A percentile compares a stretch with the other conserved stretches of the same genome.
phyloP scores from a whole-genome alignment of 1,140 invertebrate species.

The Heliconius melpomene region DNA sequence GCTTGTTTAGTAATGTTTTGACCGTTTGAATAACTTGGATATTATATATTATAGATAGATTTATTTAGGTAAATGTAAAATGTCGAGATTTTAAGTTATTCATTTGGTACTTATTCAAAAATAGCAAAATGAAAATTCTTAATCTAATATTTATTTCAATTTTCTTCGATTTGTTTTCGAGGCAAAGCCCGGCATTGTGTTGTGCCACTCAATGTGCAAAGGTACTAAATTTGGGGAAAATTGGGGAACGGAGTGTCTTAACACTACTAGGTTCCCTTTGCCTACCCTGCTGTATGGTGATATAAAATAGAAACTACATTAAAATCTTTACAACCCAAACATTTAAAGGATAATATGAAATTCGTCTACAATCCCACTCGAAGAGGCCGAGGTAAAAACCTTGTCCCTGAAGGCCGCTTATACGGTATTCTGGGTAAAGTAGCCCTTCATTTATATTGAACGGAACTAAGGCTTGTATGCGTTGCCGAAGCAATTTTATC shows the following conservation, averaged over 20 bases:
- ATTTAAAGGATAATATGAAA: constrained; percentile 27
- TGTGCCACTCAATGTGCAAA: too few species aligned
- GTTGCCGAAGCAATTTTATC: constrained; percentile 14
- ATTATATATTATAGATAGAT: background rate
- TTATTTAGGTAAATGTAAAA: background rate
- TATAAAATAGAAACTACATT: background rate
- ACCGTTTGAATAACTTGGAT: background rate
- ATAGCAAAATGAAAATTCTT: too few species aligned
- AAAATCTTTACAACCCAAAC: background rate
- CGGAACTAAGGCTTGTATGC: constrained; percentile 31
- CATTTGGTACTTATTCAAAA: too few species aligned
- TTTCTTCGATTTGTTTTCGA: too few species aligned
- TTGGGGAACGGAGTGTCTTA: too few species aligned
- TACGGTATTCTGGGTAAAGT: constrained; percentile 54
- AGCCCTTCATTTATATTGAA: constrained; percentile 62
- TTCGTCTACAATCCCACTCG: constrained; percentile 35
- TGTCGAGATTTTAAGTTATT: background rate
- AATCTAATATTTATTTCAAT: too few species aligned
- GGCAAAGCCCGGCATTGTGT: too few species aligned
- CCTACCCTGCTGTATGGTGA: background rate
- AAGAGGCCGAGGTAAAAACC: constrained; percentile 53
- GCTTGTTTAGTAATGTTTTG: constrained; percentile 20
- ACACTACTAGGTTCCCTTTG: too few species aligned
- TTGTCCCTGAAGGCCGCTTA: constrained; percentile 66
- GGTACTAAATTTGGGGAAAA: too few species aligned